Evolutionary conservation across 2,888 invertebrate species (phyloP).

Genomic region (Dusona sp.): DNA sequence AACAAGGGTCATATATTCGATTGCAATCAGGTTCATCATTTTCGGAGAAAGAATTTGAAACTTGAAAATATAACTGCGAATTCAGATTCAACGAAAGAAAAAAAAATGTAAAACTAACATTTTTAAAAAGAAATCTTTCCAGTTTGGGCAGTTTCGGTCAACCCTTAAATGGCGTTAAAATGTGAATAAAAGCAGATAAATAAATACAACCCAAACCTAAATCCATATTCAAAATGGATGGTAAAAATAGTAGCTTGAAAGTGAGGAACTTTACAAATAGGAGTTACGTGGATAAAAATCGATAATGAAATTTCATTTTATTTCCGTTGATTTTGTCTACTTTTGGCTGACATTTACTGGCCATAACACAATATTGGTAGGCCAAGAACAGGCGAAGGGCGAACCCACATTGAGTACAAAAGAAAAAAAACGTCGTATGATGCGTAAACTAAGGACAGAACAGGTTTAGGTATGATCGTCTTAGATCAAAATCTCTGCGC

Average conservation of each 20-base stretch:
- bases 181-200: no score
- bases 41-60: no score
- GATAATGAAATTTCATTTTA: slow-evolving; percentile 62
- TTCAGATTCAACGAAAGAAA: no score
- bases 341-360: slow-evolving; percentile 66
- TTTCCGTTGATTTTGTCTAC: slow-evolving; percentile 62
- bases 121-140: no score
- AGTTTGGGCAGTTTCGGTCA: no score
- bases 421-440: slow-evolving; percentile 53
- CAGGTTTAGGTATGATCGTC: slow-evolving; percentile 46
- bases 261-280: neutral
- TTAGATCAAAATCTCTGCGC: slow-evolving; percentile 26
- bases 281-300: slow-evolving; percentile 22
- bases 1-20: no score
- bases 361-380: slow-evolving; percentile 62
- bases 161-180: no score
- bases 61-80: no score
- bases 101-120: no score
- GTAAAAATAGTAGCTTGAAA: neutral
- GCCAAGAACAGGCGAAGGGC: slow-evolving; percentile 64
- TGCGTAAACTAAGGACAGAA: slow-evolving; percentile 59
- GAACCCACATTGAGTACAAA: slow-evolving; percentile 58
- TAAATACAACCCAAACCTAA: neutral
- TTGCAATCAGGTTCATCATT: no score
- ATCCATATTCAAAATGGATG: neutral